A percentile compares a stretch with the other conserved stretches of the same genome.
Conservation (phyloP, 1,140 invertebrate genomes). For the Heliconius hewitsoni region DNA sequence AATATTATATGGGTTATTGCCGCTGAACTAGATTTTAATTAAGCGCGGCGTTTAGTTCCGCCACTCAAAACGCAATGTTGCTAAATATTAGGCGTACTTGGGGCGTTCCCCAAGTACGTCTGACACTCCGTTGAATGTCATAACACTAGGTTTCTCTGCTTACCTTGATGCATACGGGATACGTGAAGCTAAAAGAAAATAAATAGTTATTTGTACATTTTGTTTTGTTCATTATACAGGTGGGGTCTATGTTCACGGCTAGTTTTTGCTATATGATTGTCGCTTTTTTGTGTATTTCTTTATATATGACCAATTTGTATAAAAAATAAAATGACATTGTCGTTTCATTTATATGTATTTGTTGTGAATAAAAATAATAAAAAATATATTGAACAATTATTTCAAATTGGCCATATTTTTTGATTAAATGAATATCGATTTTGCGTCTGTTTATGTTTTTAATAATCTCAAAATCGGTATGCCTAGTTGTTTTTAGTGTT, state of each 20-base stretch:
- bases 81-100: no score
- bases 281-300: constrained; percentile 31
- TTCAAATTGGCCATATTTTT: constrained; percentile 20
- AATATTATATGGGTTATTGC: constrained; percentile 48
- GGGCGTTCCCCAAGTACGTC: no score
- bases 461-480: constrained; percentile 21
- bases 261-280: constrained; percentile 32
- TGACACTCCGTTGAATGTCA: no score
- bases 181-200: no score
- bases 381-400: neutral
- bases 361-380: neutral
- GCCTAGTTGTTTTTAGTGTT: constrained; percentile 44
- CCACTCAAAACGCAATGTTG: no score
- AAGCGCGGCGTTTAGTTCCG: no score
- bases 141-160: no score
- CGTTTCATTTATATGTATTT: neutral
- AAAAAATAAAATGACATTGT: neutral
- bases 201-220: neutral
- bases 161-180: no score
- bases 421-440: constrained; percentile 22
- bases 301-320: constrained; percentile 3
- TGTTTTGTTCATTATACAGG: neutral
- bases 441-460: constrained; percentile 3
- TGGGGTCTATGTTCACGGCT: constrained; percentile 19
- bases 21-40: constrained; percentile 30